Conservation (phyloP, 2,888 invertebrate species). For the Sarcophaga caerulescens region DNA sequence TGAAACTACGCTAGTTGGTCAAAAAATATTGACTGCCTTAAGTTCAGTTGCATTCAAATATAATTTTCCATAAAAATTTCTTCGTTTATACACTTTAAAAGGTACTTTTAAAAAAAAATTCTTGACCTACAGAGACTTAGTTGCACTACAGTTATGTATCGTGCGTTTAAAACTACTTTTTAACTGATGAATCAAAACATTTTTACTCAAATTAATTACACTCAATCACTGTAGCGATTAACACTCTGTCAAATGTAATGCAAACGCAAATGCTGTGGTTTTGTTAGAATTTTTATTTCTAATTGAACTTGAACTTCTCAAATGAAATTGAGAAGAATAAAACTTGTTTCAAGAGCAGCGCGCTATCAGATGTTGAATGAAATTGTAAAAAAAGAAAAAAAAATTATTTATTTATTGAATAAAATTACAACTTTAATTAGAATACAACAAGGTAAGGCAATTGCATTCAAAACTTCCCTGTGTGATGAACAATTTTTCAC, state of each 20-base stretch:
- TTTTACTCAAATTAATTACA: too few species aligned
- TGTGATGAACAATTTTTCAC: neutral
- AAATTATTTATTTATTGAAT: constrained; percentile 12
- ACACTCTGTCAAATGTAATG: constrained; percentile 27
- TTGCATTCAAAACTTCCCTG: neutral
- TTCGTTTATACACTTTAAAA: too few species aligned
- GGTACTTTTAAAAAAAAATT: neutral
- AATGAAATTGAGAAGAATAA: constrained; percentile 28
- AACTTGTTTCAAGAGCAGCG: constrained; percentile 27
- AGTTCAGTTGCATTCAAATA: too few species aligned
- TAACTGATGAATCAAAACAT: too few species aligned
- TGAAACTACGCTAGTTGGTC: too few species aligned
- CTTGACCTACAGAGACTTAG: neutral
- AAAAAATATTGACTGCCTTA: too few species aligned
- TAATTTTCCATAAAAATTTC: too few species aligned
- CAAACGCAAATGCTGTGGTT: too few species aligned
- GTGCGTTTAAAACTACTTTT: neutral
- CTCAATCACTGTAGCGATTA: neutral
- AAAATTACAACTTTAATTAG: constrained; percentile 37
- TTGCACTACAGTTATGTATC: neutral
- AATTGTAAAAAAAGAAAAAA: neutral
- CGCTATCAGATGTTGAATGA: neutral
- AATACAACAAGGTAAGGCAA: neutral
- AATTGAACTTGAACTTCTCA: constrained; percentile 49
- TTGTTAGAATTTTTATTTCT: neutral